Conservation (phyloP, 2,888 invertebrate genomes). For the Drosophila helvetica region DNA sequence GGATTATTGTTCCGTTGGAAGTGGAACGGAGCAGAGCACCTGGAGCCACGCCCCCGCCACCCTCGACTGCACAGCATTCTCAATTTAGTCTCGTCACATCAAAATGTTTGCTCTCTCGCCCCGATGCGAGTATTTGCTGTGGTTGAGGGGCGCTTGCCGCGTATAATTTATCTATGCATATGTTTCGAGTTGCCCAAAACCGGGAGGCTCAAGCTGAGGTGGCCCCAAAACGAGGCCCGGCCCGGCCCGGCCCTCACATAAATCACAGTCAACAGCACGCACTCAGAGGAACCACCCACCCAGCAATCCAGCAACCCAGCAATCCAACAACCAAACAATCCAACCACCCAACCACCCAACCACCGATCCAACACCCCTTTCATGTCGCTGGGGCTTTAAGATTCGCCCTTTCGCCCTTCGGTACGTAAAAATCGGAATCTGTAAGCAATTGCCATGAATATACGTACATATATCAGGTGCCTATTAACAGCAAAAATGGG, state of each 20-base stretch:
- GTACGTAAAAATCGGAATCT: slow-evolving; percentile 44
- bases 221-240: slow-evolving; percentile 33
- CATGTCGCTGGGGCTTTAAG: slow-evolving; percentile 50
- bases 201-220: slow-evolving; percentile 47
- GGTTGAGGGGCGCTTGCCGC: slow-evolving; percentile 71
- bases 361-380: slow-evolving; percentile 62
- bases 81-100: slow-evolving; percentile 76
- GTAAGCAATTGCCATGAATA: slow-evolving; percentile 58
- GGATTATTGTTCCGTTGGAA: slow-evolving; percentile 14
- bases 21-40: slow-evolving; percentile 18
- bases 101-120: slow-evolving; percentile 66
- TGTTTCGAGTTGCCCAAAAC: slow-evolving; percentile 73
- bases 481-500: slow-evolving; percentile 14
- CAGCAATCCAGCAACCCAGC: slow-evolving; percentile 1
- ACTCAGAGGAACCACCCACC: slow-evolving; percentile 17
- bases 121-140: slow-evolving; percentile 27
- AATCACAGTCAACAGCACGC: slow-evolving; percentile 46
- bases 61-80: slow-evolving; percentile 51
- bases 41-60: slow-evolving; percentile 23
- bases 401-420: slow-evolving; percentile 45
- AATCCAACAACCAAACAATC: slow-evolving; percentile 63
- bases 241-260: slow-evolving; percentile 42
- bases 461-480: slow-evolving; percentile 24
- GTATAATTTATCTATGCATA: slow-evolving; percentile 79
- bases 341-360: slow-evolving; percentile 2